Conservation (phyloP, 2,113 vertebrate species). For the Lipophrys pholis region DNA sequence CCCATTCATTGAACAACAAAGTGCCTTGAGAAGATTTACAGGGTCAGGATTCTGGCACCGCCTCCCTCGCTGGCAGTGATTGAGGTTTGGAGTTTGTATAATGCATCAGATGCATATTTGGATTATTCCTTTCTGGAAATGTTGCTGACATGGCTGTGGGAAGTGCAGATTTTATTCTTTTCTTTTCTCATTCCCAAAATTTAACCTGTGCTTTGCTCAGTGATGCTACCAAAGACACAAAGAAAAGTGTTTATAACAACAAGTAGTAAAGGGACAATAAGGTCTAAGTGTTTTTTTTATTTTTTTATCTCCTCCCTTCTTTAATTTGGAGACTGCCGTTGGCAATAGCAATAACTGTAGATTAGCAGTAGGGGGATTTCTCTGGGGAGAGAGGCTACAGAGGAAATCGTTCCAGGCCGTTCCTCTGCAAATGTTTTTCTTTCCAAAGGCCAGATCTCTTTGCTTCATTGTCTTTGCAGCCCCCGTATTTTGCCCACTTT, state of each 20-base stretch:
- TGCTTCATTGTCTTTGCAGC: constrained; percentile 79
- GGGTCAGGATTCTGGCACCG: neutral
- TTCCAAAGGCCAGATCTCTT: constrained; percentile 83
- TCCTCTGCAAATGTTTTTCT: constrained; percentile 80
- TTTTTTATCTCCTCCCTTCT: constrained; percentile 62
- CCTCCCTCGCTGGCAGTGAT: neutral
- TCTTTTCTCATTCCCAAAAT: neutral
- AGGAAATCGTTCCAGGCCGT: constrained; percentile 77
- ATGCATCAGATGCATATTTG: neutral
- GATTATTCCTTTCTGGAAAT: neutral
- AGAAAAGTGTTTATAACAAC: constrained; percentile 65
- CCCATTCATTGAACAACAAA: neutral
- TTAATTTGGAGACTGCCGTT: constrained; percentile 83
- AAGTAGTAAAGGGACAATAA: constrained; percentile 58
- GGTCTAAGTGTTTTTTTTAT: constrained; percentile 77
- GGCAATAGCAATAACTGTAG: constrained; percentile 86
- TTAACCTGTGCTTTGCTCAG: too few relatives aligned
- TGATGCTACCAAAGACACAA: constrained; percentile 19
- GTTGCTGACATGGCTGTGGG: neutral
- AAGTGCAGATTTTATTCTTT: neutral
- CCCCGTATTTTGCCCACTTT: constrained; percentile 78
- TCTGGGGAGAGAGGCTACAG: constrained; percentile 77
- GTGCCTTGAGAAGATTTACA: neutral
- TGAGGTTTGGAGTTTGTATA: constrained; percentile 1
- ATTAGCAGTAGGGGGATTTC: constrained; percentile 85